Conservation (phyloP, 2,113 vertebrate species). For the Muntiacus muntjak region DNA sequence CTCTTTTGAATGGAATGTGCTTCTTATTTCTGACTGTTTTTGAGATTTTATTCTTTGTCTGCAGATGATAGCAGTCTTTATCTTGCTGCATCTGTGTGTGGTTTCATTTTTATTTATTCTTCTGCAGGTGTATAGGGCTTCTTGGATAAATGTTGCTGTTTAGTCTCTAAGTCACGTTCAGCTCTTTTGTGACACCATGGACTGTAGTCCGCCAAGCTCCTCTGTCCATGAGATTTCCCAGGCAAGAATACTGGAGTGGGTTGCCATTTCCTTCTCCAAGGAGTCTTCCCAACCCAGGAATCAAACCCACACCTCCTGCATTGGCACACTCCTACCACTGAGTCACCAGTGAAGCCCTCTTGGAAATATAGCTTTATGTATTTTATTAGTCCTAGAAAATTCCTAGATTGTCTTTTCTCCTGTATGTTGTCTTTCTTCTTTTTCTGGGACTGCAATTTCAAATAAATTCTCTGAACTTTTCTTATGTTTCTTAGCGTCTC, state of each 20-base stretch:
- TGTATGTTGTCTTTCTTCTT: too few relatives aligned
- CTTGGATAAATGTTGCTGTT: background rate
- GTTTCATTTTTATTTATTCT: background rate
- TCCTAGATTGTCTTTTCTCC: background rate
- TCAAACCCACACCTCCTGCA: background rate
- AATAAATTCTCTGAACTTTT: rapidly evolving
- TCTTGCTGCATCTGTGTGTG: background rate
- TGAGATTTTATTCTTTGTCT: background rate
- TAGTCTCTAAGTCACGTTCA: background rate
- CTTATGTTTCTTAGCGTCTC: background rate
- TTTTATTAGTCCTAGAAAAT: background rate
- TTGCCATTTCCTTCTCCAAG: background rate
- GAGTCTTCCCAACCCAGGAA: background rate
- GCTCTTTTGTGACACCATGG: background rate
- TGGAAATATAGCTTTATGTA: background rate
- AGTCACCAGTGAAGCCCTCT: background rate
- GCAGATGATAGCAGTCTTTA: background rate
- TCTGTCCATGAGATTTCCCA: background rate
- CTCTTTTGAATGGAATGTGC: background rate
- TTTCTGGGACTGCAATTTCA: too few relatives aligned
- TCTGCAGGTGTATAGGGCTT: background rate
- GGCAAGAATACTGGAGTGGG: background rate
- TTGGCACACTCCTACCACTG: background rate
- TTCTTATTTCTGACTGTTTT: background rate
- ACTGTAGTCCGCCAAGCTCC: background rate